Conservation (phyloP, 2,113 vertebrate genomes). For the Oxygymnocypris stewartii region DNA sequence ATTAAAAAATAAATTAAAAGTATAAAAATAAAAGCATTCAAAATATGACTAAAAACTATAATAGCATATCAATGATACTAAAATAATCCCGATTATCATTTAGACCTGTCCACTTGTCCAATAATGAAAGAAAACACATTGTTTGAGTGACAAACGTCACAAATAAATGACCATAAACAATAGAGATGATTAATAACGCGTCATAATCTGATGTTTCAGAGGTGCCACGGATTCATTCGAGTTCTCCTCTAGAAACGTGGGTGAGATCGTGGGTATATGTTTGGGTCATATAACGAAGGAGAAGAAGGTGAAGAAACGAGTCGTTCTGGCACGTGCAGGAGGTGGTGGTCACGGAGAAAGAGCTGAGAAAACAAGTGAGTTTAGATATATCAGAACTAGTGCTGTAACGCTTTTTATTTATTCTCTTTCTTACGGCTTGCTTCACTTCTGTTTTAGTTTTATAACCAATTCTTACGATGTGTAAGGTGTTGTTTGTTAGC, state of each 20-base stretch:
- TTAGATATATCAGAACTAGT: neutral
- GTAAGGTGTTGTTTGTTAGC: too few species aligned
- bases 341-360: conserved; percentile 85
- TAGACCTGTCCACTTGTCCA: neutral
- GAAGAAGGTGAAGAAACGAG: conserved; percentile 85
- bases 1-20: too few species aligned
- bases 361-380: conserved; percentile 93
- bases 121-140: neutral
- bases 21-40: neutral
- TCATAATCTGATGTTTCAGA: conserved; percentile 61
- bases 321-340: conserved; percentile 88
- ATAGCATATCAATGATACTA: too few species aligned
- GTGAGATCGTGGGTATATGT: conserved; percentile 88
- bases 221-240: conserved; percentile 89
- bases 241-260: conserved; percentile 90
- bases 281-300: conserved; percentile 92
- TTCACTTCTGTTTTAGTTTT: too few species aligned
- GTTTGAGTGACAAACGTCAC: too few species aligned
- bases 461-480: too few species aligned
- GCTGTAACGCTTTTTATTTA: too few species aligned
- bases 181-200: neutral
- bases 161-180: neutral
- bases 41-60: neutral
- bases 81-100: neutral
- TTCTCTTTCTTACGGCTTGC: too few species aligned